phyloP scores from a whole-genome alignment of 2,797 vertebrate species.

The Okamejei kenojei region DNA sequence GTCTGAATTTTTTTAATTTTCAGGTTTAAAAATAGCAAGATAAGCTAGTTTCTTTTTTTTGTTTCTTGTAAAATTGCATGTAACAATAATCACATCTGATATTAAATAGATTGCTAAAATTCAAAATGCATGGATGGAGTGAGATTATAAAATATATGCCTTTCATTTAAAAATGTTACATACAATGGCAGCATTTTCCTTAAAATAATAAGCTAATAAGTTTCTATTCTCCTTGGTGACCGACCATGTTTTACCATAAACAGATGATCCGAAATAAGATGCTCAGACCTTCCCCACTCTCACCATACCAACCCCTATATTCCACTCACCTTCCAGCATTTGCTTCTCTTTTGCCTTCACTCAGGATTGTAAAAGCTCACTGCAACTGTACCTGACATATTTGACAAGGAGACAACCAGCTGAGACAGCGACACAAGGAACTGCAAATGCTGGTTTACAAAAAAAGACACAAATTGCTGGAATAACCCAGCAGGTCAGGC shows the following conservation, averaged over 20 bases:
- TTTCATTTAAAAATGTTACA: constrained; percentile 22
- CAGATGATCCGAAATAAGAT: not conserved
- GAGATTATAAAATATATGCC: constrained; percentile 8
- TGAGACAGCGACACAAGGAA: too few relatives aligned
- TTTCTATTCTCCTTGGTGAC: not conserved
- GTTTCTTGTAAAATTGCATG: constrained; percentile 21
- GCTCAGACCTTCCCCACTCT: not conserved
- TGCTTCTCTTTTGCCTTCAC: not conserved
- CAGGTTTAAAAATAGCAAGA: constrained; percentile 56
- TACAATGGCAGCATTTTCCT: not conserved
- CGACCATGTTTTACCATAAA: not conserved
- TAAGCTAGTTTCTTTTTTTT: not conserved
- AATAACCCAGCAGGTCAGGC: too few relatives aligned
- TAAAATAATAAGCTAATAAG: not conserved
- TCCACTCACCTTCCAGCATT: not conserved
- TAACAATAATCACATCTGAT: not conserved
- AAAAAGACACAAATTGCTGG: too few relatives aligned
- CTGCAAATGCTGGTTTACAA: too few relatives aligned
- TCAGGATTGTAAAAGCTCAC: not conserved
- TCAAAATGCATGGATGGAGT: not conserved
- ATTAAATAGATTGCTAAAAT: constrained; percentile 27
- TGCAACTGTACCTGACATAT: not conserved
- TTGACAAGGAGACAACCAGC: not conserved
- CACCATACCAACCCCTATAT: constrained; percentile 25
- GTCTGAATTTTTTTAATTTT: constrained; percentile 80